Conservation (phyloP, 2,797 vertebrate genomes). For the Sitta carolinensis region DNA sequence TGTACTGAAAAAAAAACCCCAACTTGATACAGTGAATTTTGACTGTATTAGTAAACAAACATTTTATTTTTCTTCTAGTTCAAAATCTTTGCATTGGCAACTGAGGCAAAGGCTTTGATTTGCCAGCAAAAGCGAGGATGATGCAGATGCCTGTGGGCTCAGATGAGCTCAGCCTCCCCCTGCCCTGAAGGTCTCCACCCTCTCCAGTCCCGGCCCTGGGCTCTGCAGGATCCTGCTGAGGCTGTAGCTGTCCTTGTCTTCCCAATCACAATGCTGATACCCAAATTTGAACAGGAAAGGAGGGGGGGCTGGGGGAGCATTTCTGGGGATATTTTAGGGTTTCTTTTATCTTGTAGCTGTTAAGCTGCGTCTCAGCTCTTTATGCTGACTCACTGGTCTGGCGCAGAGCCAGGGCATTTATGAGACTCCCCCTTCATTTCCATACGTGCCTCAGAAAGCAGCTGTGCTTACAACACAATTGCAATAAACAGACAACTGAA, state of each 20-base stretch:
- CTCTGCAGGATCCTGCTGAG: not conserved
- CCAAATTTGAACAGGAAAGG: not conserved
- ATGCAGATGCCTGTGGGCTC: not conserved
- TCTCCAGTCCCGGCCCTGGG: not conserved
- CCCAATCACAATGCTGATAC: not conserved
- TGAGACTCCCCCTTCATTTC: constrained; percentile 38
- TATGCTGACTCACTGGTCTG: constrained; percentile 30
- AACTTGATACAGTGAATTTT: not conserved
- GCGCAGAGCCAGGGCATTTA: not conserved
- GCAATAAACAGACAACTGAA: constrained; percentile 43
- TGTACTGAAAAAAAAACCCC: too few relatives aligned
- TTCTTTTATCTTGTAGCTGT: not conserved
- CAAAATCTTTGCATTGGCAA: not conserved
- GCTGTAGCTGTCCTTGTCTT: not conserved
- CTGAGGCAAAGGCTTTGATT: not conserved
- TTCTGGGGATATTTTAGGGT: not conserved
- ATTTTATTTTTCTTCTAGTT: not conserved
- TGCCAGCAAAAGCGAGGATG: not conserved
- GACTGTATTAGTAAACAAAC: not conserved
- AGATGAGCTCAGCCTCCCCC: not conserved
- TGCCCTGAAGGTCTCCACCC: not conserved
- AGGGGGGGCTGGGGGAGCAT: not conserved
- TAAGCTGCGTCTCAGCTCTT: not conserved
- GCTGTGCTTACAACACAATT: constrained; percentile 42
- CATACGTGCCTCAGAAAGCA: constrained; percentile 31